Evolutionary conservation across 2,888 invertebrate species (phyloP).

Genomic region (Trachelus tabidus): DNA sequence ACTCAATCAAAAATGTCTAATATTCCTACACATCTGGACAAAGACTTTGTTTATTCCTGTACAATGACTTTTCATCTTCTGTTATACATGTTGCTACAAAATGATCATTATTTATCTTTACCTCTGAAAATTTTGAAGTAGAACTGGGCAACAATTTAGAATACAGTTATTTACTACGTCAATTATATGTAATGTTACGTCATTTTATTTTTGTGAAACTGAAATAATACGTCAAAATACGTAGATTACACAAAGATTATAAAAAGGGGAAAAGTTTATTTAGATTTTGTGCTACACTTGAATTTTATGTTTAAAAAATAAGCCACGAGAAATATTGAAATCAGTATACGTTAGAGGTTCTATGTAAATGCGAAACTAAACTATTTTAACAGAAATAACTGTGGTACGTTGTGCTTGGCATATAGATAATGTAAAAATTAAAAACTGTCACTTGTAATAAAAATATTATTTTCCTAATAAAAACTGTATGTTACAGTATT

Average conservation of each 20-base stretch:
- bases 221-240: not conserved
- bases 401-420: not conserved
- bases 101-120: not conserved
- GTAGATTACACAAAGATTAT: not conserved
- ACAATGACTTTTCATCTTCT: not conserved
- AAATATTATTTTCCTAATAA: slow-evolving; percentile 3
- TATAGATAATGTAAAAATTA: slow-evolving; percentile 4
- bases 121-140: not conserved
- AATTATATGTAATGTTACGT: not conserved
- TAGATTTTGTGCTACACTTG: not conserved
- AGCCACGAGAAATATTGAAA: not conserved
- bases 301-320: not conserved
- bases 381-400: not conserved
- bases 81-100: not conserved
- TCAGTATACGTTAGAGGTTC: not conserved
- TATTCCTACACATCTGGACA: not conserved
- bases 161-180: not conserved
- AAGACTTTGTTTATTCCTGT: not conserved
- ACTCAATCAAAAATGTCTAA: not conserved
- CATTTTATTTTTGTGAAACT: not conserved
- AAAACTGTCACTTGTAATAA: slow-evolving; percentile 11
- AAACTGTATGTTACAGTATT: not conserved
- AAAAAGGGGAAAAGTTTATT: not conserved
- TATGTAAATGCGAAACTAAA: not conserved
- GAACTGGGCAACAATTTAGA: not conserved